Conservation (phyloP, 30 jellyfish, hydroid and myxozoan species). For the Cassiopea xamachana region DNA sequence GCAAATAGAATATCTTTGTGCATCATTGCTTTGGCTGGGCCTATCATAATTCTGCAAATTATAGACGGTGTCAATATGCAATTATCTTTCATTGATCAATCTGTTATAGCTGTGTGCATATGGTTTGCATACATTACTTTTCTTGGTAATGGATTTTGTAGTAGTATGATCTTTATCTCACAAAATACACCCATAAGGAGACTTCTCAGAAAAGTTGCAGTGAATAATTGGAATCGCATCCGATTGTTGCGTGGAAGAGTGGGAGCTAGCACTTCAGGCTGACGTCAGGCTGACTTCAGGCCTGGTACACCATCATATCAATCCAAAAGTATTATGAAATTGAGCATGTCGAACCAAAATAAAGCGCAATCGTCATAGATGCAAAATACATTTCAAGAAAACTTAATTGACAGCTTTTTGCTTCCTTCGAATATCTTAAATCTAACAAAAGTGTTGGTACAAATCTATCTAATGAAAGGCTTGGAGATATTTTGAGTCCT, state of each 20-base stretch:
- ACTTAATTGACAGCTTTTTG: no score
- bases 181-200: background rate
- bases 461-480: no score
- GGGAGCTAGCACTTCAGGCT: background rate
- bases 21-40: background rate
- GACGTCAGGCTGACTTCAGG: no score
- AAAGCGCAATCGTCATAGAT: no score
- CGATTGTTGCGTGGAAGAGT: background rate
- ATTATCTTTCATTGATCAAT: no score
- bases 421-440: no score
- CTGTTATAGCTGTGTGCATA: background rate
- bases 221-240: background rate
- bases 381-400: no score
- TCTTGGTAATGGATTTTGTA: background rate
- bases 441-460: no score
- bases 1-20: background rate
- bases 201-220: background rate
- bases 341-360: no score
- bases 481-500: no score
- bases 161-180: background rate
- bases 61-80: background rate
- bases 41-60: background rate
- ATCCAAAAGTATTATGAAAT: background rate
- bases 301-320: no score
- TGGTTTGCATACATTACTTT: slow-evolving; percentile 1